Evolutionary conservation across 2,113 vertebrate species (phyloP).

Genomic region (Donacobius atricapilla): DNA sequence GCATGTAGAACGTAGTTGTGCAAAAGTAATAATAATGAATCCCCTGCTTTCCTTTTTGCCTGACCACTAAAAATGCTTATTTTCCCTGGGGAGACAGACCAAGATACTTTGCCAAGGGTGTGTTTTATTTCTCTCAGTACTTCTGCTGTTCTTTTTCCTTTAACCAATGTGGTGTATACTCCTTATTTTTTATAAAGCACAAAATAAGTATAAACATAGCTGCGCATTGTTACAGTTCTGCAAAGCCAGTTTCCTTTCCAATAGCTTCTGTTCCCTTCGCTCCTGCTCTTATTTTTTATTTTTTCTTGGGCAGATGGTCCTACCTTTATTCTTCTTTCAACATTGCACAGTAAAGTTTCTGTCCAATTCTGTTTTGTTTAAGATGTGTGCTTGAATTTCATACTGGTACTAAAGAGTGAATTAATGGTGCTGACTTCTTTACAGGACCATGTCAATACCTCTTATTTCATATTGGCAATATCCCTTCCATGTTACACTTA

Average conservation of each 20-base stretch:
- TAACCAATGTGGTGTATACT: not conserved
- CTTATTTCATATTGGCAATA: not conserved
- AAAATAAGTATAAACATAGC: not conserved
- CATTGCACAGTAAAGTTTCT: not conserved
- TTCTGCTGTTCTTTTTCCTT: slow-evolving; percentile 13
- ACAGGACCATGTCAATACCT: not conserved
- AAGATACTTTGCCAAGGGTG: slow-evolving; percentile 23
- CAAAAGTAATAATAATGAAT: slow-evolving; percentile 23
- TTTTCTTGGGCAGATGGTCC: not conserved
- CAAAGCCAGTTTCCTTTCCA: not conserved
- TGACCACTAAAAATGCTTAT: slow-evolving; percentile 33
- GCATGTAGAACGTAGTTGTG: not conserved
- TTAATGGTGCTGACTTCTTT: not conserved
- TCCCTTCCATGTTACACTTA: not conserved
- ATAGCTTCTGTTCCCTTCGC: not conserved
- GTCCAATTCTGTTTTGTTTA: not conserved
- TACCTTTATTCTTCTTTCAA: not conserved
- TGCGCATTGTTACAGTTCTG: not conserved
- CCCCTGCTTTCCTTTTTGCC: slow-evolving; percentile 21
- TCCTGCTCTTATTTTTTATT: not conserved
- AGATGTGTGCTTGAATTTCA: not conserved
- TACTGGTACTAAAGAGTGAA: not conserved
- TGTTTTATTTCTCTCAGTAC: slow-evolving; percentile 42
- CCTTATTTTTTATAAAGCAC: slow-evolving; percentile 16
- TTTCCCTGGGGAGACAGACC: not conserved